These are phyloP conservation scores for Grantiella picta DNA, from an alignment of 2,113 vertebrate species.

Conservation along the genomic window DNA sequence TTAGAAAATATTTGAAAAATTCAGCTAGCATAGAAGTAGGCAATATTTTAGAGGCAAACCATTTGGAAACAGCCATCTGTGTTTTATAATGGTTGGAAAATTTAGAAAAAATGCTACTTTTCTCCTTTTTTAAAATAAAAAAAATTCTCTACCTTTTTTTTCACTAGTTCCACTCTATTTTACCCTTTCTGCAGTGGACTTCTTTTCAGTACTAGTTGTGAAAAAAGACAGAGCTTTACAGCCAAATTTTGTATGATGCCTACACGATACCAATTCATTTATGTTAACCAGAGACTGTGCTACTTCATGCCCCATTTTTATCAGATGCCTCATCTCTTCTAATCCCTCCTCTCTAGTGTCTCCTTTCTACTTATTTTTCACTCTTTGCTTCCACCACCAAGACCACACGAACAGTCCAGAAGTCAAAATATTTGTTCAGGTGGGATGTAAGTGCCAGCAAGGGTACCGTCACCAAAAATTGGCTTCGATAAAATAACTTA, in stretches of 20 bases:
- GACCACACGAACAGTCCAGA: background rate
- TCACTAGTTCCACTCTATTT: background rate
- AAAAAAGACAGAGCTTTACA: background rate
- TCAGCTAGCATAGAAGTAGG: background rate
- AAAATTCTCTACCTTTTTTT: background rate
- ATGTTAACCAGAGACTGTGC: background rate
- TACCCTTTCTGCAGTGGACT: background rate
- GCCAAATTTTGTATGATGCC: background rate
- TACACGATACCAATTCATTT: background rate
- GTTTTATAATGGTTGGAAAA: background rate
- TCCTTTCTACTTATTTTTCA: background rate
- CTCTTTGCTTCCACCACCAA: background rate
- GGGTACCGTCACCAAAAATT: background rate
- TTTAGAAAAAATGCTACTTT: background rate
- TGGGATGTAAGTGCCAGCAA: background rate
- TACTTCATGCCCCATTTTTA: background rate
- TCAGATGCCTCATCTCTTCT: background rate
- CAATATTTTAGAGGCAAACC: conserved; percentile 16
- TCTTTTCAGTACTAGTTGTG: background rate
- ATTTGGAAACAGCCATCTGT: conserved; percentile 45
- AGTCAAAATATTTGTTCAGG: background rate
- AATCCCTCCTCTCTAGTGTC: background rate
- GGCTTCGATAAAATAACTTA: background rate
- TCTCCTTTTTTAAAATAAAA: background rate
- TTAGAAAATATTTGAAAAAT: background rate